Evolutionary conservation across 2,888 invertebrate species (phyloP), one percentile per base, ranked within the genome.

Genomic region (Clivina fossor): DNA sequence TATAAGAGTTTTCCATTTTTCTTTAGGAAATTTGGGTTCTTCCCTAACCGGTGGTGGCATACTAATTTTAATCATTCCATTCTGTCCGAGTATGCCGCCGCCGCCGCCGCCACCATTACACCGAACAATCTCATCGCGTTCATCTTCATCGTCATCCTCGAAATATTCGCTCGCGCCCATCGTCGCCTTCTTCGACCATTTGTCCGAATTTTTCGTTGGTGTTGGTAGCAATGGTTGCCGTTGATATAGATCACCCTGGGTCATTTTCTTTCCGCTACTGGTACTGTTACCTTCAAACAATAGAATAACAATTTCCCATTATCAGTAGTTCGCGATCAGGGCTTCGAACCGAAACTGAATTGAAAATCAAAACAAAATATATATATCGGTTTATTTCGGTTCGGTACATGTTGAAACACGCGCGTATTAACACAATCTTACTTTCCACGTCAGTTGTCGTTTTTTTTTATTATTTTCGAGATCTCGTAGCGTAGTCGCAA

Each of bases 1-100:
- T 62, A 83, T 69, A 62, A 84, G 74, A 15, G 90, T 90, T 80
- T 91, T 91, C 81, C 87, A 87, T 72, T 88, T 85, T 75, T 91
- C 90, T 71, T 88, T 89, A 28, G 90, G 90, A 74, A 85, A 90
- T 66, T 87, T 78, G 16, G 83, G 82, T 69, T 89, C 88, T 67
- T 89, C 89, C 64, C 87, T 78, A 48, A 81, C 79, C 41, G 87
- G 80, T 58, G 84, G 79, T 15, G 88, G 82, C 63, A 83, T 78
- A 64, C 82, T 81, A 66, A 85, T 79, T 68, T 55, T 55, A 59
- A 84, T 78, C 61, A 81, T 76, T 38, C 80, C 80, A 62, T 73
- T 70, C 16, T 62, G 50, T n/a, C n/a, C n/a, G n/a, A n/a, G n/a
- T n/a, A n/a, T n/a, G n/a, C n/a, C n/a, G n/a, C n/a, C n/a, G n/a